Base-by-base conservation (phyloP, 2,113 vertebrate species). In the Ammodytes dubius region DNA sequence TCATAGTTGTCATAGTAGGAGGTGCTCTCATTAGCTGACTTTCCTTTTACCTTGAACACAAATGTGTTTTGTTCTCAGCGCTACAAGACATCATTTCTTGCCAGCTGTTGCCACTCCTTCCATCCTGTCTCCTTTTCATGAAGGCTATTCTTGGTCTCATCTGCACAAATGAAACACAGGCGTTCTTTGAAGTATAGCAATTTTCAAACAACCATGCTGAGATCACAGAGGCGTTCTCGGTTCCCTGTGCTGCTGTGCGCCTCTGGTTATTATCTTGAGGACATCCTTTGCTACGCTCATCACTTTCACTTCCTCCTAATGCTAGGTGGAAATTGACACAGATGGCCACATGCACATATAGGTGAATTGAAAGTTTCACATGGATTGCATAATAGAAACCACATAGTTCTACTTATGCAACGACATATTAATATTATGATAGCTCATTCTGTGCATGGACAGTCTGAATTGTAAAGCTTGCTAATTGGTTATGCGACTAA, bases 241-340 rank as follows among this genome's bases (percentile, higher is more conserved):
- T 82, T 77, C 50, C 64, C n/a, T 45, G 11, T 79, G 42, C 37
- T 3, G 3, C n/a, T 45, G 6, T n/a, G 49, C 5, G 4, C 5
- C 27, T 27, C 27, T 42, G 61, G 10, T 66, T 53, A 1, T 70
- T n/a, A 42, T 80, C 47, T 74, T 27, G 0, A 74, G 59, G 57
- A 61, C 27, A n/a, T 75, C 12, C 53, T 87, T 69, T 80, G 27
- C 12, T 17, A 4, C 1, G 0, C 39, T 83, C 72, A 79, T 68
- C 50, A 74, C 50, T 88, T 85, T 89, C 81, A 83, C 59, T 86
- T 89, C 87, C 63, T 64, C 12, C 42, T 57, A 19, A 11, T 53
- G 7, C 11, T 3, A 4, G 19, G n/a, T 35, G 10, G 53, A 65
- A 82, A 57, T 63, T 6, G 60, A 53, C 82, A 70, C 59, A 60